Conservation (phyloP, 1,140 invertebrate genomes). For the Cydia amplana region DNA sequence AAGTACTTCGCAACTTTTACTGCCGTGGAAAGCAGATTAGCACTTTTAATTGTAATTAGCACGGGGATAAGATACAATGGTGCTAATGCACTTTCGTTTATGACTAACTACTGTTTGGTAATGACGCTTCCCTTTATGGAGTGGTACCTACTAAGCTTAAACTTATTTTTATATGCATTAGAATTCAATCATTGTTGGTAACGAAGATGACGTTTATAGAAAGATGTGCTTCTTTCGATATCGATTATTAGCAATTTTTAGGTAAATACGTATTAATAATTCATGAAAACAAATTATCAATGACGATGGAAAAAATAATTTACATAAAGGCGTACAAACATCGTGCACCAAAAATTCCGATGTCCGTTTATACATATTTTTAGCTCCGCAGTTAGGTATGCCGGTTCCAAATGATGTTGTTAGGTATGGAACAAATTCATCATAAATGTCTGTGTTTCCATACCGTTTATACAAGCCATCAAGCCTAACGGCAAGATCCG, state of each 20-base stretch:
- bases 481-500: not conserved
- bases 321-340: too few species aligned
- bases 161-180: not conserved
- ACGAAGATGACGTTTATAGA: too few species aligned
- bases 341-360: too few species aligned
- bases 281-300: too few species aligned
- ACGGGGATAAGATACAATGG: conserved; percentile 6
- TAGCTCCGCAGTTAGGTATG: too few species aligned
- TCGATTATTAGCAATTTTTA: too few species aligned
- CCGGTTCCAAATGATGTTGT: not conserved
- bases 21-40: conserved; percentile 14
- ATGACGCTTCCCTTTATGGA: not conserved
- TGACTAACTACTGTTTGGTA: conserved; percentile 26
- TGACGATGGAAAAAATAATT: too few species aligned
- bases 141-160: not conserved
- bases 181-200: too few species aligned
- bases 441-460: not conserved
- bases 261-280: too few species aligned
- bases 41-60: conserved; percentile 31
- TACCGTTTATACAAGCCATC: not conserved
- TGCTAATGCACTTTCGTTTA: conserved; percentile 30
- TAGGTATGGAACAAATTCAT: not conserved
- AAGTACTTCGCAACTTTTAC: conserved; percentile 28
- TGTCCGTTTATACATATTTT: too few species aligned
- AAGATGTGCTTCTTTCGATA: too few species aligned